These are phyloP conservation scores for Brachionus rubens DNA, from an alignment of 1,140 invertebrate genomes.

Conservation along the genomic window DNA sequence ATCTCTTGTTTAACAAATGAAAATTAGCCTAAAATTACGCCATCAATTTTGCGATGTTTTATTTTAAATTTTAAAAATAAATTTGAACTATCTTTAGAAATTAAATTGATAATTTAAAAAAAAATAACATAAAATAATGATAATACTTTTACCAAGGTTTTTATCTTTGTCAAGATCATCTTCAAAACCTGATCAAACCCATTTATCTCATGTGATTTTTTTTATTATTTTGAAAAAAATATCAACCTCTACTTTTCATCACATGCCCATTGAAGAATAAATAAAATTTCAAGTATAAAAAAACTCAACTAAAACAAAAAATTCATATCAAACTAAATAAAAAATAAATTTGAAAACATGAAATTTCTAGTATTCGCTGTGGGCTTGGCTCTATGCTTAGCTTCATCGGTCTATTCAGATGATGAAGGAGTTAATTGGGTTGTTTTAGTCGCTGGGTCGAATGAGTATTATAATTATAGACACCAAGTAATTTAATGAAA, in stretches of 20 bases:
- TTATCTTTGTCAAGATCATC: too few relatives aligned
- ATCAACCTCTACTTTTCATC: conserved; percentile 13
- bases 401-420: conserved; percentile 5
- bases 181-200: too few relatives aligned
- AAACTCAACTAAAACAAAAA: not conserved
- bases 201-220: too few relatives aligned
- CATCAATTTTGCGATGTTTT: too few relatives aligned
- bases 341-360: not conserved
- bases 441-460: conserved; percentile 66
- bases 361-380: not conserved
- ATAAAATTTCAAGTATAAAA: not conserved
- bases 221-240: not conserved
- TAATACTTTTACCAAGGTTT: too few relatives aligned
- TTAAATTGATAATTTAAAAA: too few relatives aligned
- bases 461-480: conserved; percentile 65
- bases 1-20: too few relatives aligned
- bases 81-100: too few relatives aligned
- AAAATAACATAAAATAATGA: too few relatives aligned
- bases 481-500: conserved; percentile 62
- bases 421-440: conserved; percentile 63
- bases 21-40: too few relatives aligned
- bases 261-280: conserved; percentile 8
- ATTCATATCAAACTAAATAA: not conserved
- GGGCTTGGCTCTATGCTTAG: not conserved
- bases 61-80: too few relatives aligned